Evolutionary conservation across 2,888 invertebrate genomes (phyloP).

Genomic region (Tetropium fuscum): DNA sequence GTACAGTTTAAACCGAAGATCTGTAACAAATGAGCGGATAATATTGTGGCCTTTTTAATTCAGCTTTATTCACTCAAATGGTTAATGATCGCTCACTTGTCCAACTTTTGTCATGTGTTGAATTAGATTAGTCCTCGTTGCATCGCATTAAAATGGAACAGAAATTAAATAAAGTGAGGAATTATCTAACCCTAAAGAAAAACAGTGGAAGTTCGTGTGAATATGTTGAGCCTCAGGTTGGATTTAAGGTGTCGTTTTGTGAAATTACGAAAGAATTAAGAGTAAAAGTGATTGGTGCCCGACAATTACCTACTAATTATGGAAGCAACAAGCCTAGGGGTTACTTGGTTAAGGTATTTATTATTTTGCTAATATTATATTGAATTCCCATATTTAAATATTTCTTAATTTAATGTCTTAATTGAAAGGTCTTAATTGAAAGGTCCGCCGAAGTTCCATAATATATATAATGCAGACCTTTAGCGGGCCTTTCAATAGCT

Average conservation of each 20-base stretch:
- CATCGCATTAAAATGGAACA: slow-evolving; percentile 47
- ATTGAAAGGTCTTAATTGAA: too few species aligned
- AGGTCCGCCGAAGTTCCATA: too few species aligned
- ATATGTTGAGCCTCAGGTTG: slow-evolving; percentile 75
- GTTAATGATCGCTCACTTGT: slow-evolving; percentile 56
- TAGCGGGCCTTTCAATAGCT: too few species aligned
- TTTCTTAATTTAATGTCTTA: too few species aligned
- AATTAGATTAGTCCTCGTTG: slow-evolving; percentile 34
- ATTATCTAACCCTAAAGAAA: slow-evolving; percentile 43
- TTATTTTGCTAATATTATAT: not conserved
- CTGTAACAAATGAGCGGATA: slow-evolving; percentile 44
- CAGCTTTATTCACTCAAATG: slow-evolving; percentile 55
- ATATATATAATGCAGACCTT: too few species aligned
- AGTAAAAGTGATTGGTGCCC: slow-evolving; percentile 81
- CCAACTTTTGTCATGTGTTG: slow-evolving; percentile 44
- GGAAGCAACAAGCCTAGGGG: slow-evolving; percentile 82
- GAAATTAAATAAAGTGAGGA: slow-evolving; percentile 48
- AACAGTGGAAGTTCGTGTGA: slow-evolving; percentile 18
- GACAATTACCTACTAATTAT: slow-evolving; percentile 82
- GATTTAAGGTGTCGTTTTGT: slow-evolving; percentile 78
- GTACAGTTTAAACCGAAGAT: slow-evolving; percentile 34
- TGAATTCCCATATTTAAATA: too few species aligned
- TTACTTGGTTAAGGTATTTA: slow-evolving; percentile 81
- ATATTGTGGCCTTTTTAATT: slow-evolving; percentile 56
- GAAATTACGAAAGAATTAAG: slow-evolving; percentile 72